phyloP scores from a whole-genome alignment of 2,888 invertebrate species.

The Melinaea menophilus region DNA sequence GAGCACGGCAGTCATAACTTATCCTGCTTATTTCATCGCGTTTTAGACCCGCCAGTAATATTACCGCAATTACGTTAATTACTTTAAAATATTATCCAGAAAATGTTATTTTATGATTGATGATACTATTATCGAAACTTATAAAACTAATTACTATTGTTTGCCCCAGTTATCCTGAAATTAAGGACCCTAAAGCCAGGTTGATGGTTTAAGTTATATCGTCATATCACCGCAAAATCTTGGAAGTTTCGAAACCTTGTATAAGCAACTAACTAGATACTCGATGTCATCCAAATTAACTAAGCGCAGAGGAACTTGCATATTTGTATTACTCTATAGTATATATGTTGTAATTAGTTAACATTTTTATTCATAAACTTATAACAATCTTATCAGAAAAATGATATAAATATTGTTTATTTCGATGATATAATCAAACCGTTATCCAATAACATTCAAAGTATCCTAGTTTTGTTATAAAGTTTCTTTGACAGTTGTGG shows the following conservation, averaged over 20 bases:
- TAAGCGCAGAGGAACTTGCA: slow-evolving; percentile 15
- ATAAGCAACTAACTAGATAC: slow-evolving; percentile 14
- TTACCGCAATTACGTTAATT: slow-evolving; percentile 25
- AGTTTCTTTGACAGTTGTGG: slow-evolving; percentile 35
- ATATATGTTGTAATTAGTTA: too few species aligned
- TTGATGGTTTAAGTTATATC: slow-evolving; percentile 22
- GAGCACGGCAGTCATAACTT: slow-evolving; percentile 22
- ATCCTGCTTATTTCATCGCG: slow-evolving; percentile 29
- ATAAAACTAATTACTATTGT: slow-evolving; percentile 6
- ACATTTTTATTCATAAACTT: too few species aligned
- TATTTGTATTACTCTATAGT: neutral
- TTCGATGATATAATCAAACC: slow-evolving; percentile 1
- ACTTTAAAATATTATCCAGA: slow-evolving; percentile 12
- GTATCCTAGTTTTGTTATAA: slow-evolving; percentile 25
- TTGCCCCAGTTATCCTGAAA: slow-evolving; percentile 1
- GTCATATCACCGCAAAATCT: slow-evolving; percentile 17
- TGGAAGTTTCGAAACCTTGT: slow-evolving; percentile 18
- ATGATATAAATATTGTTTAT: too few species aligned
- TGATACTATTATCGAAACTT: slow-evolving; percentile 7
- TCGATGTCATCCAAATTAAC: slow-evolving; percentile 19
- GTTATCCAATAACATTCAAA: slow-evolving; percentile 22
- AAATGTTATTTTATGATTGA: slow-evolving; percentile 10
- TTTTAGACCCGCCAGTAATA: slow-evolving; percentile 25
- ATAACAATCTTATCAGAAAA: too few species aligned
- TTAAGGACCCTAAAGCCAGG: slow-evolving; percentile 3